phyloP scores from a whole-genome alignment of 2,113 vertebrate species.

The Marcusenius ussheri region DNA sequence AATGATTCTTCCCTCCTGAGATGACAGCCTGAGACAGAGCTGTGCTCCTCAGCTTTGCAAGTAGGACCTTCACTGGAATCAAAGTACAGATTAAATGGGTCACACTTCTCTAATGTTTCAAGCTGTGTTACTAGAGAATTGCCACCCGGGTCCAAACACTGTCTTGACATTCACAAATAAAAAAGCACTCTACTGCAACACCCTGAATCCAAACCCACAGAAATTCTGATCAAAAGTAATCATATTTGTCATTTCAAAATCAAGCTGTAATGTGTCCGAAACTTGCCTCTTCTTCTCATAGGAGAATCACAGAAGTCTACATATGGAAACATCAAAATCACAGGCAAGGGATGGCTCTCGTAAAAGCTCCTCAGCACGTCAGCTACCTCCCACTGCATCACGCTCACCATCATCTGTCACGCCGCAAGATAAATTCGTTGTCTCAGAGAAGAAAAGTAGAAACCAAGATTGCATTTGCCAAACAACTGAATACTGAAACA shows the following conservation, averaged over 20 bases:
- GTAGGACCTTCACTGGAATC: not conserved
- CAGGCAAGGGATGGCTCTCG: not conserved
- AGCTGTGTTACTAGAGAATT: not conserved
- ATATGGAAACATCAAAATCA: not conserved
- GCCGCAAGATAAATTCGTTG: not conserved
- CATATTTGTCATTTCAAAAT: slow-evolving; percentile 37
- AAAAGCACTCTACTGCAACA: not conserved
- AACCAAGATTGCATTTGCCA: not conserved
- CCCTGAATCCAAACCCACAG: not conserved
- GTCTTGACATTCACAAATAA: not conserved
- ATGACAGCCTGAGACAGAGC: slow-evolving; percentile 30
- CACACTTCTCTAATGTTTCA: not conserved
- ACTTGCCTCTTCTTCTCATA: not conserved
- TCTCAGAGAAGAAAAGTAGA: not conserved
- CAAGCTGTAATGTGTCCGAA: not conserved
- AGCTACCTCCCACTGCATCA: not conserved
- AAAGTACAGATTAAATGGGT: not conserved
- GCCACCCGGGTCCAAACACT: not conserved
- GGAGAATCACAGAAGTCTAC: not conserved
- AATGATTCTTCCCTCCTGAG: slow-evolving; percentile 50
- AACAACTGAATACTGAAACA: not conserved
- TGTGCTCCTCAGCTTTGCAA: not conserved
- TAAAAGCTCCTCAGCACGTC: not conserved
- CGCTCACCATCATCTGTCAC: not conserved
- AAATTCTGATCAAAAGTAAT: slow-evolving; percentile 15